Base-by-base conservation (phyloP, 1,140 invertebrate genomes). In the Bombus sylvicola region DNA sequence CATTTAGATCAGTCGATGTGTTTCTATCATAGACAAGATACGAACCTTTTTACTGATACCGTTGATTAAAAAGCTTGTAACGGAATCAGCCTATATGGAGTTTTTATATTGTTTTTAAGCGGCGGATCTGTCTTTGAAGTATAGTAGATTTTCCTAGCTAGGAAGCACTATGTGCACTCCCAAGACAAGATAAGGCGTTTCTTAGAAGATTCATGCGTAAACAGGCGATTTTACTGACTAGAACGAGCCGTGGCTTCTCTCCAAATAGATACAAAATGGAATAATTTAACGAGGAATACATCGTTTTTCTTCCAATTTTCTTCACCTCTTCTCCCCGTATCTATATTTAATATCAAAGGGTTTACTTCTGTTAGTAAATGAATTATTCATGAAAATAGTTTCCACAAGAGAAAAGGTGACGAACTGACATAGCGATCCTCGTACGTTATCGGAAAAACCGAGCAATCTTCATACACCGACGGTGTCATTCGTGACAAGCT, bases 401-500 rank as follows among this genome's bases (percentile, higher is more conserved):
- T 10, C 59, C 1, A n/a, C 3, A 0, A 28, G 28, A 5, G 62
- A n/a, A 31, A 13, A 64, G 3, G 1, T 5, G 12, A 64, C 5
- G 47, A 18, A 47, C 47, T 6, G 15, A 47, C 18, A 22, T 22
- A 8, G 18, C 37, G 34, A 28, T 73, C 3, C 25, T 6, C 3
- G 41, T 10, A 68, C 47, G 18, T 4, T 71, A 34, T 47, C 62
- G 28, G n/a, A 41, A 15, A 34, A 43, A 18, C 10, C 41, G 22
- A 34, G 15, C 39, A 22, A 59, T 37, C 22, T n/a, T 69, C 41
- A 25, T 53, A 34, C 41, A 62, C 12, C 28, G 53, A 62, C 73
- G n/a, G 41, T 83, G 72, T 81, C 31, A 39, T 83, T 66, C 41
- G 41, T 73, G 72, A 62, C 34, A 18, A n/a, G 18, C 57, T n/a